Conservation (phyloP, 2,888 invertebrate species). For the Odiellus spinosus region DNA sequence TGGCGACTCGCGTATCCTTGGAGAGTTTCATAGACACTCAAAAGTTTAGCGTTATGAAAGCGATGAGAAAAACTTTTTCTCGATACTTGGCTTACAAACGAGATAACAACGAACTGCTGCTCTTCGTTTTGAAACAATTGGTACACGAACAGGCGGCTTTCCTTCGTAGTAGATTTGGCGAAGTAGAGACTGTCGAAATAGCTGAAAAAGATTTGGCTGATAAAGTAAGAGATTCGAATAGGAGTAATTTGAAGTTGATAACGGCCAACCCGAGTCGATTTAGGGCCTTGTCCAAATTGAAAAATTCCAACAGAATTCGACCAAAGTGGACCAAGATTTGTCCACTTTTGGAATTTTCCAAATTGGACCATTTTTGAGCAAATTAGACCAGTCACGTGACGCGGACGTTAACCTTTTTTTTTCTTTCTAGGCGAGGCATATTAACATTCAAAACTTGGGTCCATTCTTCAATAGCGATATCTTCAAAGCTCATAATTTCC, state of each 20-base stretch:
- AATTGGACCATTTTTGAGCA: no score
- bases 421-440: slow-evolving; percentile 64
- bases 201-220: slow-evolving; percentile 66
- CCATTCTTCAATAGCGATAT: slow-evolving; percentile 81
- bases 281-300: no score
- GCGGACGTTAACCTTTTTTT: no score
- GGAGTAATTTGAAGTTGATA: no score
- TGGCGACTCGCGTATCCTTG: slow-evolving; percentile 91
- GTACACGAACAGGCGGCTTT: slow-evolving; percentile 79
- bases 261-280: no score
- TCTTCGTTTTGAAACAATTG: slow-evolving; percentile 85
- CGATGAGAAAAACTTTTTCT: slow-evolving; percentile 89
- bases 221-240: slow-evolving; percentile 36
- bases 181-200: slow-evolving; percentile 55
- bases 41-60: slow-evolving; percentile 93
- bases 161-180: slow-evolving; percentile 34
- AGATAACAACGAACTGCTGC: slow-evolving; percentile 86
- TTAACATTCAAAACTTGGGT: slow-evolving; percentile 72
- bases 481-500: slow-evolving; percentile 74
- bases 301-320: no score
- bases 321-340: no score
- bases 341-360: no score
- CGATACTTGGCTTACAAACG: slow-evolving; percentile 83
- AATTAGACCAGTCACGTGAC: no score
- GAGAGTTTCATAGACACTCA: slow-evolving; percentile 98